Base-by-base conservation (phyloP, 2,888 invertebrate species). In the Ptilodon capucinus region DNA sequence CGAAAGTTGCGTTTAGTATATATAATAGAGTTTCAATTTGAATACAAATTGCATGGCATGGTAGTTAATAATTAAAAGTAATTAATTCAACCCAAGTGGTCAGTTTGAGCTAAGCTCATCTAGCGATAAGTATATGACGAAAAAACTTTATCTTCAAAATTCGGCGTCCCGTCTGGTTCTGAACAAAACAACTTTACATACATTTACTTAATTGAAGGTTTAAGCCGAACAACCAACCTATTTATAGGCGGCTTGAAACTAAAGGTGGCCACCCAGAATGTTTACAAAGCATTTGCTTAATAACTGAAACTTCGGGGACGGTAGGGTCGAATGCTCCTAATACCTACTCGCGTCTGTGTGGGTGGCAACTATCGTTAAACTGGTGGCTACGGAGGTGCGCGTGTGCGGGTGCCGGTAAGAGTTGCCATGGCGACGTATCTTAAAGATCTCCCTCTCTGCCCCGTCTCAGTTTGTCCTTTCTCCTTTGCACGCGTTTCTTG, bases 261-360 rank as follows among this genome's bases (percentile, higher is more conserved):
- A 84, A 85, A 88, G 89, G 89, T 87, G 81, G 63, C 83, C 79
- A 74, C 86, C 86, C 86, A 74, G 83, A 89, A 88, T 90, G 90
- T 91, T 91, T 91, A 88, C 89, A 76, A 87, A 89, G 88, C 90
- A 91, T 91, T 91, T 90, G 90, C 87, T 90, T 91, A 89, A 90
- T 91, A 91, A 90, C 87, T 83, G 83, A 86, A 90, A 89, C 82
- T 89, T 89, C 76, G 75, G 79, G 81, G 85, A 70, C 68, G 78
- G 85, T 74, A 66, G 86, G 87, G 88, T 84, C 80, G 85, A 84
- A 87, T 88, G 86, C 87, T 87, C 85, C 79, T 87, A 89, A 89
- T 86, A 85, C 87, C 84, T 76, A 57, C 54, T 32, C 14, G 28
- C 19, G 42, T 11, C 14, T n/a, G 32, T 45, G 18, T 56, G 74